Percentiles rank a stretch among this genome's conserved stretches.
Evolutionary conservation across 2,888 invertebrate genomes (phyloP).

Genomic region (Panopea generosa): DNA sequence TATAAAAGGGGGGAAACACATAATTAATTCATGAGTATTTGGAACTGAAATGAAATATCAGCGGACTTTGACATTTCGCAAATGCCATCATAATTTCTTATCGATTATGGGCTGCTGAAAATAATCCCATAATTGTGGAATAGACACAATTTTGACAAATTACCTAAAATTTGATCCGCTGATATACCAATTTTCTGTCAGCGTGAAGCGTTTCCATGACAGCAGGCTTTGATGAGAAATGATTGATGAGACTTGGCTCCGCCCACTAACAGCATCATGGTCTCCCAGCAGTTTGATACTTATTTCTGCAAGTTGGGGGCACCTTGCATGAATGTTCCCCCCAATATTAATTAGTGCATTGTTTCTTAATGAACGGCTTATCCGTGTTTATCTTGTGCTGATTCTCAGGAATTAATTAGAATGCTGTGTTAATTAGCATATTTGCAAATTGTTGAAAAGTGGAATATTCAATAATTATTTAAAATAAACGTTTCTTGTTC

Average conservation of each 20-base stretch:
- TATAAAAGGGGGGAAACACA: no score
- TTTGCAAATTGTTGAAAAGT: no score
- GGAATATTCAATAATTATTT: no score
- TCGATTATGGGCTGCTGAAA: neutral
- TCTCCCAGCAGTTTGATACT: constrained; percentile 6
- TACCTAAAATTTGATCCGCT: constrained; percentile 27
- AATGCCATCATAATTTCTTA: neutral
- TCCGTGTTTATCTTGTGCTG: constrained; percentile 15
- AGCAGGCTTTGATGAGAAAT: constrained; percentile 33
- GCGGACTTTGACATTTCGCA: constrained; percentile 3
- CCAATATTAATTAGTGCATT: constrained; percentile 37
- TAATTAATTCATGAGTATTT: no score
- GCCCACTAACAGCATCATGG: constrained; percentile 34
- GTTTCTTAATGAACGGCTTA: constrained; percentile 33
- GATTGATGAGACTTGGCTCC: constrained; percentile 60
- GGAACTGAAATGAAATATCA: neutral
- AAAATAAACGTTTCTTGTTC: no score
- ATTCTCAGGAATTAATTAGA: neutral
- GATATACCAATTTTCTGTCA: constrained; percentile 20
- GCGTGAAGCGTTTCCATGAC: constrained; percentile 38
- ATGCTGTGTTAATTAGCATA: no score
- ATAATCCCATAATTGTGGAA: constrained; percentile 7
- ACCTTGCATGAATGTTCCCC: constrained; percentile 42
- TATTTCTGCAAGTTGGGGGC: constrained; percentile 18
- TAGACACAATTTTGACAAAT: constrained; percentile 43